phyloP scores from a whole-genome alignment of 2,888 invertebrate genomes.

The Frankliniella fusca region DNA sequence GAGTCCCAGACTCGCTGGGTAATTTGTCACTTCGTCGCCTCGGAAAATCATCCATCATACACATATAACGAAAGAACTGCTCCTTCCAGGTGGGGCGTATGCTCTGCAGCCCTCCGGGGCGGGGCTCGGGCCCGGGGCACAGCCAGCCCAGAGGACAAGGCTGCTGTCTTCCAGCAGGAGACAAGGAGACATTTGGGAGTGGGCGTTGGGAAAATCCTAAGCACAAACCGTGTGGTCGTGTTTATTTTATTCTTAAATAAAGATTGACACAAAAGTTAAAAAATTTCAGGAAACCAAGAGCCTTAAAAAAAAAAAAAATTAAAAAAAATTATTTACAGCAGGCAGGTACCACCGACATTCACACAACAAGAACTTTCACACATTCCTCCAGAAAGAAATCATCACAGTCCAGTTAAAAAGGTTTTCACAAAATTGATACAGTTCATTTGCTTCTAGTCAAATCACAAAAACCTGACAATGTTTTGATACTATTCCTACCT shows the following conservation, averaged over 20 bases:
- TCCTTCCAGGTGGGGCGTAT: too few species aligned
- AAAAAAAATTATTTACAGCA: neutral
- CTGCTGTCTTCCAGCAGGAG: neutral
- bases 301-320: too few species aligned
- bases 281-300: neutral
- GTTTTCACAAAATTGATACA: neutral
- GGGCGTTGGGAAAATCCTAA: neutral
- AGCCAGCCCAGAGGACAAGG: neutral
- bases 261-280: neutral
- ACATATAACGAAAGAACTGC: too few species aligned
- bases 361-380: neutral
- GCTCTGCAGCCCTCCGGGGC: too few species aligned
- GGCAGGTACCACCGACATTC: neutral
- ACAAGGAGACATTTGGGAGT: neutral
- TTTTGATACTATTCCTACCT: neutral
- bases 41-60: neutral
- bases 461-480: neutral
- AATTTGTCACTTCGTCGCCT: slow-evolving; percentile 19
- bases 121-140: too few species aligned
- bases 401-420: neutral
- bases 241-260: neutral
- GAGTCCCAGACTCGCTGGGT: neutral
- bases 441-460: neutral
- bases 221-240: neutral
- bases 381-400: neutral